Evolutionary conservation across 2,797 vertebrate species (phyloP).

Genomic region (Sebastes baramenuke): DNA sequence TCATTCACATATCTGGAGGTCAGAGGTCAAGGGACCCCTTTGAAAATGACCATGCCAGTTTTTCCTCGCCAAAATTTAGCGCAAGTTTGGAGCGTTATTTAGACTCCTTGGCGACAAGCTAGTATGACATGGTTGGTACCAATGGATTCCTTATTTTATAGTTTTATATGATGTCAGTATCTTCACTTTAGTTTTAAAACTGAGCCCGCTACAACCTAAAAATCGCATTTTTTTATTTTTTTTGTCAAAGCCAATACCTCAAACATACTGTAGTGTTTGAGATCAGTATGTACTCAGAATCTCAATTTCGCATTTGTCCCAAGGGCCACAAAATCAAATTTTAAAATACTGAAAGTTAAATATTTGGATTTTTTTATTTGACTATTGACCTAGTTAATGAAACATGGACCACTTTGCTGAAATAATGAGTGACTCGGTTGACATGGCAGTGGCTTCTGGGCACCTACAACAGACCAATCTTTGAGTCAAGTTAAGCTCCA

Average conservation of each 20-base stretch:
- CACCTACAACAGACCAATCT: constrained; percentile 35
- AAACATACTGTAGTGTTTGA: background rate
- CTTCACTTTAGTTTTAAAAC: too few relatives aligned
- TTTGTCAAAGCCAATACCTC: background rate
- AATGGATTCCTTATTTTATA: too few relatives aligned
- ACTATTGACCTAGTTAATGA: constrained; percentile 2
- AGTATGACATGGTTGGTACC: too few relatives aligned
- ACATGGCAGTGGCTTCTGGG: constrained; percentile 11
- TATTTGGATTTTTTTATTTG: background rate
- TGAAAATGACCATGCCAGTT: too few relatives aligned
- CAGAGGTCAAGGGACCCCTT: too few relatives aligned
- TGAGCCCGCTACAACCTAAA: too few relatives aligned
- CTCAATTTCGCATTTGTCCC: background rate
- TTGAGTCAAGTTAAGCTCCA: constrained; percentile 36
- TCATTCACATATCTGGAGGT: too few relatives aligned
- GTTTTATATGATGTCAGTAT: too few relatives aligned
- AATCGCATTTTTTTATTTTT: too few relatives aligned
- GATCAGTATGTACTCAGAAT: background rate
- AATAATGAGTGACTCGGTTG: constrained; percentile 25
- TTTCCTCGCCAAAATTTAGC: too few relatives aligned
- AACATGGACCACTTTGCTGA: background rate
- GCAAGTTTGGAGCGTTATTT: too few relatives aligned
- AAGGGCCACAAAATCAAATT: background rate
- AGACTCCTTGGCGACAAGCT: too few relatives aligned
- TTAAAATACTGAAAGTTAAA: background rate